Percentiles rank a stretch among this genome's conserved stretches.
These are phyloP conservation scores for Xiphophorus hellerii DNA, from an alignment of 2,113 vertebrate species.

Conservation along the genomic window DNA sequence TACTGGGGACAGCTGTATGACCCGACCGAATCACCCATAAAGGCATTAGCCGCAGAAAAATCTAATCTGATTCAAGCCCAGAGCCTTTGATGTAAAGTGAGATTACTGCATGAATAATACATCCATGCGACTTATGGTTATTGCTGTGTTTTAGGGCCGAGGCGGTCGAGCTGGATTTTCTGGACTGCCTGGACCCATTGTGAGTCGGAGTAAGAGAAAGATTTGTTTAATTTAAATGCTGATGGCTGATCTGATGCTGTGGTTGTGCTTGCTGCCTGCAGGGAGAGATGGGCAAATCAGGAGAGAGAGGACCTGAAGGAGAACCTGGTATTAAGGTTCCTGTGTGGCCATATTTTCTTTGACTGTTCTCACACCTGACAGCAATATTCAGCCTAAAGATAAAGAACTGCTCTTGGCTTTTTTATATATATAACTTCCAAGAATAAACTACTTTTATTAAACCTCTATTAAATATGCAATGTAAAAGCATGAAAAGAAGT, in stretches of 20 bases:
- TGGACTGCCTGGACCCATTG: slow-evolving; percentile 74
- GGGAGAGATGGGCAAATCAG: slow-evolving; percentile 80
- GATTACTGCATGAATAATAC: neutral
- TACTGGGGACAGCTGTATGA: no score
- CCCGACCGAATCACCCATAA: no score
- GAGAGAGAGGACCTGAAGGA: slow-evolving; percentile 78
- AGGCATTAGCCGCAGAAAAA: neutral
- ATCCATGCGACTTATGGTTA: neutral
- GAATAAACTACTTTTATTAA: neutral
- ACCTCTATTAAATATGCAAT: neutral
- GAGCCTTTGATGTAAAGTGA: neutral
- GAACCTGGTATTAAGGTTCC: slow-evolving; percentile 84
- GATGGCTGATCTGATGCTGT: neutral
- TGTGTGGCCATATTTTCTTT: slow-evolving; percentile 64
- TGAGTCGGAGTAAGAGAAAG: slow-evolving; percentile 53
- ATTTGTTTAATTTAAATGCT: neutral
- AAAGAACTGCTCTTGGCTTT: neutral
- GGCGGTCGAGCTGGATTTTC: slow-evolving; percentile 73
- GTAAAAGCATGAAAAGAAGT: neutral
- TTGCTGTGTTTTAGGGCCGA: slow-evolving; percentile 65
- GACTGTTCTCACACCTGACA: slow-evolving; percentile 7
- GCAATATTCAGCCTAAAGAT: neutral
- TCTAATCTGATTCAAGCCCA: neutral
- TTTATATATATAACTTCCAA: neutral
- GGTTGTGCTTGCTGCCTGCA: slow-evolving; percentile 42